phyloP scores from a whole-genome alignment of 2,113 vertebrate species.

The Bucco capensis region DNA sequence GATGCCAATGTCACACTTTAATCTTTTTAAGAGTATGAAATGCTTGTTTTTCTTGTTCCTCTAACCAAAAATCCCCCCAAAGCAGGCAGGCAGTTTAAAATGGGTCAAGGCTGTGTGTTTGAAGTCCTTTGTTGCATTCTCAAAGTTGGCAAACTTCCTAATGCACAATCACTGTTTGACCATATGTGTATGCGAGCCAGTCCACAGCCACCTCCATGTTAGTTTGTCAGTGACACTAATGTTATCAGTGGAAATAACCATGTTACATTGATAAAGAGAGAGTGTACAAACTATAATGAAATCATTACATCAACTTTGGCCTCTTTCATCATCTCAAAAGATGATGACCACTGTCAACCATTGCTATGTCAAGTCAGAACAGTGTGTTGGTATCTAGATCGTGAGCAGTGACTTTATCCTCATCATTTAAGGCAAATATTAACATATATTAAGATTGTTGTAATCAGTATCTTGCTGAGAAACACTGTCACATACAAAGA shows the following conservation, averaged over 20 bases:
- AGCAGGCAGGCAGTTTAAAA: not conserved
- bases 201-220: not conserved
- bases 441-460: not conserved
- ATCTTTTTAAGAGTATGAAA: not conserved
- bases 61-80: not conserved
- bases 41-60: not conserved
- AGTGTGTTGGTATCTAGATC: fast-evolving
- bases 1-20: not conserved
- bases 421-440: not conserved
- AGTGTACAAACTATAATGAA: not conserved
- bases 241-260: not conserved
- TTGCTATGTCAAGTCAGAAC: not conserved
- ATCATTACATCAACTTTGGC: not conserved
- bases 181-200: not conserved
- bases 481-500: not conserved
- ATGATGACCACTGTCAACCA: not conserved
- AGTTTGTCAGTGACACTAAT: not conserved
- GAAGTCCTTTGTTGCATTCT: not conserved
- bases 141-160: not conserved
- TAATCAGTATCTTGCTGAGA: not conserved
- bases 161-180: not conserved
- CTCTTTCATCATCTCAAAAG: not conserved
- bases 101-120: not conserved
- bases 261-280: not conserved
- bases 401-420: not conserved